Evolutionary conservation across 2,888 invertebrate genomes (phyloP).

Genomic region (Seira musarum): DNA sequence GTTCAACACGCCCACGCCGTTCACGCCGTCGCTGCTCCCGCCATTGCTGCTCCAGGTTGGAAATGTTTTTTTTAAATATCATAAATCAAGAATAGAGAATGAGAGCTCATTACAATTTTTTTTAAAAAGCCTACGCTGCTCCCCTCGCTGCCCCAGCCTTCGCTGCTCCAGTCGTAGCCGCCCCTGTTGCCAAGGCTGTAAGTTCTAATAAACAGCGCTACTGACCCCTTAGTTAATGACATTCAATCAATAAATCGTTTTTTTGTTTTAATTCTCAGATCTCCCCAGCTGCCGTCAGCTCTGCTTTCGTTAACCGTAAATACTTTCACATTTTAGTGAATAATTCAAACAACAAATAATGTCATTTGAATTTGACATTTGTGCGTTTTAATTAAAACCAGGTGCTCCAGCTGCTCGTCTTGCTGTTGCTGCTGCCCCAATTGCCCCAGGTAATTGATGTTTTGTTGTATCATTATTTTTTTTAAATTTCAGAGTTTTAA

Average conservation of each 20-base stretch:
- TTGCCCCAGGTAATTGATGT: slow-evolving; percentile 4
- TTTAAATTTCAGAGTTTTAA: too few species aligned
- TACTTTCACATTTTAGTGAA: too few species aligned
- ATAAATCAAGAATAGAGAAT: background rate
- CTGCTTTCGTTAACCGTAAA: slow-evolving; percentile 58
- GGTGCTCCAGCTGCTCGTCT: slow-evolving; percentile 55
- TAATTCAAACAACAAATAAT: too few species aligned
- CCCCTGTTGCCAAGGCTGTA: slow-evolving; percentile 28
- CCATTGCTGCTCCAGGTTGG: background rate
- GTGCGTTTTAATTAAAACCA: too few species aligned
- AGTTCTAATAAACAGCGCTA: too few species aligned
- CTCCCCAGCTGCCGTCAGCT: too few species aligned
- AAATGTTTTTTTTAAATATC: background rate
- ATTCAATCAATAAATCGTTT: too few species aligned
- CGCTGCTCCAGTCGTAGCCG: slow-evolving; percentile 3
- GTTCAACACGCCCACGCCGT: slow-evolving; percentile 49
- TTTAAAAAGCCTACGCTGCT: background rate
- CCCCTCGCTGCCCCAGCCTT: slow-evolving; percentile 10
- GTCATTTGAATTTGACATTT: too few species aligned
- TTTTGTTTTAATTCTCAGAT: too few species aligned
- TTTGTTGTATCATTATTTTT: background rate
- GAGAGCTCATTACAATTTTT: background rate
- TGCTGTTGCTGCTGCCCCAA: slow-evolving; percentile 39
- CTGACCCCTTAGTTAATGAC: too few species aligned
- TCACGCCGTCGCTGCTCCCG: slow-evolving; percentile 31